Base-by-base conservation (phyloP, 2,113 vertebrate genomes). In the Petrocephalus zakoni region DNA sequence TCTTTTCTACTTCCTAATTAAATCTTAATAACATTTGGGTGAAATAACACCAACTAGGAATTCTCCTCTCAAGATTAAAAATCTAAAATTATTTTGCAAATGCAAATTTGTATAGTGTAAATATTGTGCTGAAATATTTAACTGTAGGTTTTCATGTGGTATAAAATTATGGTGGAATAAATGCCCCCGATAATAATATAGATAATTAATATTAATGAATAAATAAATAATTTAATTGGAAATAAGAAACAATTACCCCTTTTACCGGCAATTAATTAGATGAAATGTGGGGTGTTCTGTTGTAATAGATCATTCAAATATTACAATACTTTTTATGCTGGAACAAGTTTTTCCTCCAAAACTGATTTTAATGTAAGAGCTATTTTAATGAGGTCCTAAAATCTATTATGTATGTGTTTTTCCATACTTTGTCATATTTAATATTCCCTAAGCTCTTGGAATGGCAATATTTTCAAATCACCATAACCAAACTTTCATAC, bases 21-120 rank as follows among this genome's bases (percentile, higher is more conserved):
- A 46, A 29, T 87, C 78, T 51, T 53, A 51, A 22, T 51, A 83
- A 42, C 55, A 84, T 34, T 46, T 47, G 52, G 55, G 34, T n/a
- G 19, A 15, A 6, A 86, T 46, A 17, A 6, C 29, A 47, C 9
- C 68, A n/a, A 15, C 22, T 25, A 47, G 34, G 42, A 46, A 46
- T 49, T 34, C 15, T 46, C 22, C 37, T n/a, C 75, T 61, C 34
- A 88, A 83, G 22, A 83, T 56, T 53, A 83, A 83, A 88, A 61
- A 87, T 87, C 5, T 51, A 91, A 93, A 94, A 92, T 89, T 90
- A 88, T 92, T 91, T 94, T 90, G 90, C 89, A 89, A 93, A 89
- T 89, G 84, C 68, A 90, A 83, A 92, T 89, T 90, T 95, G 92
- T 96, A 95, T 90, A 94, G 93, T 94, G 95, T 94, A 94, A 90